Conservation (phyloP, 2,113 vertebrate species). For the Fregetta grallaria region DNA sequence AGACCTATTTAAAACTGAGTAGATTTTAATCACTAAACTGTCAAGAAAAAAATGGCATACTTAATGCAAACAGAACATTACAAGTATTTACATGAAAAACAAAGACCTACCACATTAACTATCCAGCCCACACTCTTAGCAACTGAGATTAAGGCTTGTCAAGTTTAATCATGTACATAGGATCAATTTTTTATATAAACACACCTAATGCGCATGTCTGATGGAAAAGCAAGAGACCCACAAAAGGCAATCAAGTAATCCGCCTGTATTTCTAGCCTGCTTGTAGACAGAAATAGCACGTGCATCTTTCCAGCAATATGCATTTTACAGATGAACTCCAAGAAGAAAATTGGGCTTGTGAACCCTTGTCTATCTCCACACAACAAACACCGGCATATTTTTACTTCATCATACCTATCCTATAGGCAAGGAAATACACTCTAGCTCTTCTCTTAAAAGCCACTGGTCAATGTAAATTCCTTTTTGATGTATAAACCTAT, state of each 20-base stretch:
- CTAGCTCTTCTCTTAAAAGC: neutral
- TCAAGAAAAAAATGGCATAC: neutral
- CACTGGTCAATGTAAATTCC: neutral
- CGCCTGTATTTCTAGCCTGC: neutral
- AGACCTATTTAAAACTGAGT: constrained; percentile 10
- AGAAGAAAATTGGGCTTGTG: neutral
- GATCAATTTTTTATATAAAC: neutral
- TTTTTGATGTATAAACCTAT: neutral
- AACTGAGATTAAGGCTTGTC: constrained; percentile 9
- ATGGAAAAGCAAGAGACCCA: neutral
- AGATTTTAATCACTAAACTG: constrained; percentile 12
- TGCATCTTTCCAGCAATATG: neutral
- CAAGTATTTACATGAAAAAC: constrained; percentile 39
- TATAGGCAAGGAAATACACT: neutral
- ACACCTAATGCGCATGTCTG: neutral
- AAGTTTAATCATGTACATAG: neutral
- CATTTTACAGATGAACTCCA: neutral
- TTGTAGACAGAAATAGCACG: neutral
- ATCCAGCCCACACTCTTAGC: neutral
- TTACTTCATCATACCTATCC: neutral
- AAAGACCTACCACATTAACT: constrained; percentile 13
- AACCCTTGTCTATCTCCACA: neutral
- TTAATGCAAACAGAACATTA: neutral
- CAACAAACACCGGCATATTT: neutral
- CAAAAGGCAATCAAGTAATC: neutral